Conservation (phyloP, 2,888 invertebrate species). For the Agriotes lineatus region DNA sequence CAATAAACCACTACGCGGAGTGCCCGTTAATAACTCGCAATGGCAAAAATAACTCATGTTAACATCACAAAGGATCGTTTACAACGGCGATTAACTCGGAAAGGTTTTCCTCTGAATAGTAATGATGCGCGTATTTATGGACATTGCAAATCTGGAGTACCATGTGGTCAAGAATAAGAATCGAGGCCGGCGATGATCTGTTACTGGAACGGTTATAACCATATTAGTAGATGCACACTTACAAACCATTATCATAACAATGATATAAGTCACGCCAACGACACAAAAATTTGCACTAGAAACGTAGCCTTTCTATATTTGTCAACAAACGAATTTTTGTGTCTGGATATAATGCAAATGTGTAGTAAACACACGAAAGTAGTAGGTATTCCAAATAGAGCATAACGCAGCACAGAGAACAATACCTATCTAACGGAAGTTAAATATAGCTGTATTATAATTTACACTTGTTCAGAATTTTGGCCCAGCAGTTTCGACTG, state of each 20-base stretch:
- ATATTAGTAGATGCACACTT: constrained; percentile 19
- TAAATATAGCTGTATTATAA: too few species aligned
- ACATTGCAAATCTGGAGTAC: constrained; percentile 11
- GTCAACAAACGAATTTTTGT: background rate
- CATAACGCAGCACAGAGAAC: constrained; percentile 2
- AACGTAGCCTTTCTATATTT: constrained; percentile 8
- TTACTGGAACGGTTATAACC: constrained; percentile 5
- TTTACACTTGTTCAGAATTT: too few species aligned
- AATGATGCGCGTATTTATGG: background rate
- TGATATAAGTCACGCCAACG: constrained; percentile 17
- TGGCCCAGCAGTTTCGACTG: too few species aligned
- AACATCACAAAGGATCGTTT: too few species aligned
- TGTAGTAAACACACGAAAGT: too few species aligned
- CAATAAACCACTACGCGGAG: too few species aligned
- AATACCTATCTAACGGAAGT: background rate
- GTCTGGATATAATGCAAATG: background rate
- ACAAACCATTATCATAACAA: constrained; percentile 11
- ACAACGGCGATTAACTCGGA: too few species aligned
- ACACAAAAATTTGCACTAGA: background rate
- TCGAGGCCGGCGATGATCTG: constrained; percentile 6
- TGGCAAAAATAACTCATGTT: too few species aligned
- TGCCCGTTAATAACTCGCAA: too few species aligned
- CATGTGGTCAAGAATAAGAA: constrained; percentile 18
- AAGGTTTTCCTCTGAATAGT: background rate
- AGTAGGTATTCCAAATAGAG: background rate